Base-by-base conservation (phyloP, 2,113 vertebrate species). In the Lycaon pictus region DNA sequence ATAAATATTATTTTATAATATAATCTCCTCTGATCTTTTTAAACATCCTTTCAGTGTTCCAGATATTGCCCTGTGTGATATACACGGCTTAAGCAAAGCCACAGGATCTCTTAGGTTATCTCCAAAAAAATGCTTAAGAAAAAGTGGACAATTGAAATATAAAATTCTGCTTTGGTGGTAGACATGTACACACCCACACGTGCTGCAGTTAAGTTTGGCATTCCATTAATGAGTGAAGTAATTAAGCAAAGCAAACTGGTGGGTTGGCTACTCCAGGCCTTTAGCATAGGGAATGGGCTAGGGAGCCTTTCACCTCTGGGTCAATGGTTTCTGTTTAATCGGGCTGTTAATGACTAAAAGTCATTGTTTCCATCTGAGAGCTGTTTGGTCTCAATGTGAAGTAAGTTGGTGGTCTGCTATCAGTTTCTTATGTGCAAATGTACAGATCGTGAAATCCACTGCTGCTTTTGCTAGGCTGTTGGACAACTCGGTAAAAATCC, bases 1-100 rank as follows among this genome's bases (percentile, higher is more conserved):
- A 98, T 98, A 98, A 99, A 98, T 98, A 98, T 98, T 98, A 97
- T 98, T 98, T 98, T 98, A 96, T 94, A 96, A 96, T 98, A 96
- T 99, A 99, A 99, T 98, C 97, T 98, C 83, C 80, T 95, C 89
- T 96, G 87, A 99, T 98, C 98, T 98, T 97, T 96, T 98, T 96
- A 98, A 98, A 97, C 88, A 98, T 97, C 84, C 53, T 98, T 98
- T 98, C 96, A 96, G 11, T 97, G 87, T 98, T 97, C 87, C 96
- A 96, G 84, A 65, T 97, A 97, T 98, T 98, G 98, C 98, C 90
- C 76, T 88, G 32, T 96, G 82, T 97, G 93, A 93, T 98, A 90
- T 55, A 74, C 0, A 0, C 63, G 58, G 81, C 62, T 98, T 96
- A 88, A 96, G 83, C 53, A 97, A 98, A 98, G 65, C 55, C 65